phyloP scores from a whole-genome alignment of 2,888 invertebrate genomes.

The Hirtodrosophila cameraria region DNA sequence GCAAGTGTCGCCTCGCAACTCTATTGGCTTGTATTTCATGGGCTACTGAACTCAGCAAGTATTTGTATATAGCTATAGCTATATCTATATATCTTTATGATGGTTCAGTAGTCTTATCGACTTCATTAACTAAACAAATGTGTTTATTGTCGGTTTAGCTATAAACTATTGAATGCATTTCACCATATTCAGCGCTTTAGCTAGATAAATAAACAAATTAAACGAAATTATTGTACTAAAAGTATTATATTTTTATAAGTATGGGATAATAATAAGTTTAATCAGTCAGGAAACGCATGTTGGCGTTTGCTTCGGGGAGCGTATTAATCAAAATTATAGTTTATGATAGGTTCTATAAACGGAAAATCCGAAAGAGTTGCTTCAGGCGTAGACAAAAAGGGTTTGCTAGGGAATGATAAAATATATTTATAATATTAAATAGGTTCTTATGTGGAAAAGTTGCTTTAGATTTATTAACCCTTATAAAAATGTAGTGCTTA shows the following conservation, averaged over 20 bases:
- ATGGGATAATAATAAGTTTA: conserved; percentile 39
- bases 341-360: conserved; percentile 32
- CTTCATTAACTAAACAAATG: conserved; percentile 76
- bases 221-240: conserved; percentile 72
- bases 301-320: not conserved
- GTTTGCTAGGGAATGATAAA: no score
- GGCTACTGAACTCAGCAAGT: conserved; percentile 43
- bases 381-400: not conserved
- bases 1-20: conserved; percentile 31
- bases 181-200: conserved; percentile 30
- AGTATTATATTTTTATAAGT: conserved; percentile 62
- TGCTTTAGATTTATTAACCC: no score
- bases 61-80: conserved; percentile 5
- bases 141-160: conserved; percentile 57
- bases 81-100: conserved; percentile 65
- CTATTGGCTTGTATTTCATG: conserved; percentile 51
- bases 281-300: not conserved
- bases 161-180: conserved; percentile 35
- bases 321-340: conserved; percentile 37
- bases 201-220: conserved; percentile 76
- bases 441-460: no score
- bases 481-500: no score
- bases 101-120: conserved; percentile 70
- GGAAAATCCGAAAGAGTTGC: conserved; percentile 11
- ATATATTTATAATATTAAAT: no score